A percentile compares a stretch with the other conserved stretches of the same genome.
These are phyloP conservation scores for Anisognathus igniventris DNA, from an alignment of 2,797 vertebrate genomes.

Conservation along the genomic window DNA sequence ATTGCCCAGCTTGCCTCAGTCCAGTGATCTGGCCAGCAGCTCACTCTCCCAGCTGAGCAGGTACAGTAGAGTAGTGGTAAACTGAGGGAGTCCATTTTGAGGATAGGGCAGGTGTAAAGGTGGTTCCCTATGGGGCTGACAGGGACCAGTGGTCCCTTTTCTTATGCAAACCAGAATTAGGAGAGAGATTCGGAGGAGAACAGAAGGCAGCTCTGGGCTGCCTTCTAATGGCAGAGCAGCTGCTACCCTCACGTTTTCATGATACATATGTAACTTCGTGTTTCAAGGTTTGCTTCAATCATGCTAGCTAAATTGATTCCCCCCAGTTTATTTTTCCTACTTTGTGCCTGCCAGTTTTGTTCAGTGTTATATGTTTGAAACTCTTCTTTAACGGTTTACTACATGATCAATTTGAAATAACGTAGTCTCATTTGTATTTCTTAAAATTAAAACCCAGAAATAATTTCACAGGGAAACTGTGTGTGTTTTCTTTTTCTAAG, in stretches of 20 bases:
- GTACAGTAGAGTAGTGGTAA: slow-evolving; percentile 62
- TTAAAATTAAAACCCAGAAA: neutral
- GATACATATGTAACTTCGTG: neutral
- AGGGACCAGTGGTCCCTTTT: neutral
- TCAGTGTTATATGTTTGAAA: neutral
- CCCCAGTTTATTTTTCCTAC: neutral
- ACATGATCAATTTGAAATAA: neutral
- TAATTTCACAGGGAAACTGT: neutral
- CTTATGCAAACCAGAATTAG: neutral
- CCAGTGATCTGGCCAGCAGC: slow-evolving; percentile 79
- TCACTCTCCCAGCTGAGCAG: slow-evolving; percentile 88
- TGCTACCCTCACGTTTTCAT: neutral
- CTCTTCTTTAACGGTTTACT: neutral
- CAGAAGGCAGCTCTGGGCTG: neutral
- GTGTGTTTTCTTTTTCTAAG: neutral
- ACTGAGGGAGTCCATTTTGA: neutral
- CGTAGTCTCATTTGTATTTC: neutral
- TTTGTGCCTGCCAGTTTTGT: neutral
- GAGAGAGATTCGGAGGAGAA: neutral
- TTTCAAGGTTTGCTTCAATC: neutral
- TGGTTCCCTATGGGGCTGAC: neutral
- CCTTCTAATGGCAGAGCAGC: neutral
- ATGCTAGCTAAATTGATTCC: neutral
- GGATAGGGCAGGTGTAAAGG: neutral
- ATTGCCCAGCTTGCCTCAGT: slow-evolving; percentile 80